phyloP scores from a whole-genome alignment of 2,888 invertebrate species.

The Cerceris ruficornis region DNA sequence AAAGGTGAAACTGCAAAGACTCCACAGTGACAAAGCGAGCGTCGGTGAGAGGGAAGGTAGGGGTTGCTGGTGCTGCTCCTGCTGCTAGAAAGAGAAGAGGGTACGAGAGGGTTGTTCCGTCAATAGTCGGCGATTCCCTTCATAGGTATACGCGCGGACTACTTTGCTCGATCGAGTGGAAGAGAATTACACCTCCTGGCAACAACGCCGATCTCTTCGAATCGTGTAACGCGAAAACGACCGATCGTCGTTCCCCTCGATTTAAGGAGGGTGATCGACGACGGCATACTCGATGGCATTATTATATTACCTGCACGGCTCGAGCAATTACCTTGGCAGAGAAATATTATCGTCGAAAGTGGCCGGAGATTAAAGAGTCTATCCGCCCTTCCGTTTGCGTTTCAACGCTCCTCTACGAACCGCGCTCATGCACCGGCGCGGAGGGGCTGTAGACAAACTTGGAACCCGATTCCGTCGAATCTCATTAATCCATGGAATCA shows the following conservation, averaged over 20 bases:
- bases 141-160: conserved; percentile 44
- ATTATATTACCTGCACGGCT: conserved; percentile 61
- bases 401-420: background rate
- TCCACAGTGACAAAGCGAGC: conserved; percentile 56
- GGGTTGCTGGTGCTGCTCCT: no score
- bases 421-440: background rate
- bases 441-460: background rate
- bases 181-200: conserved; percentile 52
- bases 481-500: background rate
- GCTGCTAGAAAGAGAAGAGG: no score
- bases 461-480: background rate
- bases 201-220: conserved; percentile 12
- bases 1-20: conserved; percentile 62
- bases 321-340: conserved; percentile 63
- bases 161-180: conserved; percentile 60
- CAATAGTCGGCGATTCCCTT: conserved; percentile 59
- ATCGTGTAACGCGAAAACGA: conserved; percentile 9
- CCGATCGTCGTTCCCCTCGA: conserved; percentile 46
- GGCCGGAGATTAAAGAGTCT: conserved; percentile 49
- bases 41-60: conserved; percentile 17
- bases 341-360: conserved; percentile 58
- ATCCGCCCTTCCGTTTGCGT: conserved; percentile 21
- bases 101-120: conserved; percentile 21
- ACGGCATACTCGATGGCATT: conserved; percentile 43
- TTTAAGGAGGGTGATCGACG: conserved; percentile 61